Conservation (phyloP, 2,888 invertebrate genomes). For the Prionchulus punctatus region DNA sequence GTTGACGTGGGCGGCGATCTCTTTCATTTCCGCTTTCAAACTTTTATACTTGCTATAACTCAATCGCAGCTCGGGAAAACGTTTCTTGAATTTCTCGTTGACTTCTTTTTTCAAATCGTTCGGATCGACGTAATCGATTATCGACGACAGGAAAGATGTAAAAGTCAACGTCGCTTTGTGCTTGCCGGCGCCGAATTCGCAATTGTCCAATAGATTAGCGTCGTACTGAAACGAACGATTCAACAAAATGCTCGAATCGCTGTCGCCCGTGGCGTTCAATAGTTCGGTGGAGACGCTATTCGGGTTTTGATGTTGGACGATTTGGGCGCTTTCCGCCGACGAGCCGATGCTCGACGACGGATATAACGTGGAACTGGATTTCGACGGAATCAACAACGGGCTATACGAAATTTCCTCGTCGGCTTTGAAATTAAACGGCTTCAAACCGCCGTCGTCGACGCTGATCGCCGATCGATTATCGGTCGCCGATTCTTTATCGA, state of each 20-base stretch:
- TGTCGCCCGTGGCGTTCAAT: background rate
- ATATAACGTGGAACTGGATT: background rate
- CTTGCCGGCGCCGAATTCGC: conserved; percentile 42
- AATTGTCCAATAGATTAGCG: conserved; percentile 78
- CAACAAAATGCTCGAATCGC: background rate
- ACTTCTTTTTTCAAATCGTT: conserved; percentile 82
- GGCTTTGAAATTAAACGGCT: background rate
- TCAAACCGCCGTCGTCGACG: background rate
- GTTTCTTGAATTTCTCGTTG: conserved; percentile 85
- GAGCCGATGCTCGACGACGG: background rate
- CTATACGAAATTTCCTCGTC: conserved; percentile 7
- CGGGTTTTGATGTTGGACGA: background rate
- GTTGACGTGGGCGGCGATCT: conserved; percentile 46
- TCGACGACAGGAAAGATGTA: conserved; percentile 35
- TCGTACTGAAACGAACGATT: conserved; percentile 43
- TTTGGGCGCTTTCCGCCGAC: background rate
- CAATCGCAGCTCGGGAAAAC: conserved; percentile 81
- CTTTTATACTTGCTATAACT: conserved; percentile 88
- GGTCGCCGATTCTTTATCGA: background rate
- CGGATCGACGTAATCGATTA: conserved; percentile 13
- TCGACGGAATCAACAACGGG: conserved; percentile 13
- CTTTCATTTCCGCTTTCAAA: conserved; percentile 85
- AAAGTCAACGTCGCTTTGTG: conserved; percentile 40
- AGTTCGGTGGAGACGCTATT: background rate
- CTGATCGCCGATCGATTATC: background rate